These are phyloP conservation scores for Orussus abietinus DNA, from an alignment of 1,140 invertebrate genomes.

Conservation along the genomic window DNA sequence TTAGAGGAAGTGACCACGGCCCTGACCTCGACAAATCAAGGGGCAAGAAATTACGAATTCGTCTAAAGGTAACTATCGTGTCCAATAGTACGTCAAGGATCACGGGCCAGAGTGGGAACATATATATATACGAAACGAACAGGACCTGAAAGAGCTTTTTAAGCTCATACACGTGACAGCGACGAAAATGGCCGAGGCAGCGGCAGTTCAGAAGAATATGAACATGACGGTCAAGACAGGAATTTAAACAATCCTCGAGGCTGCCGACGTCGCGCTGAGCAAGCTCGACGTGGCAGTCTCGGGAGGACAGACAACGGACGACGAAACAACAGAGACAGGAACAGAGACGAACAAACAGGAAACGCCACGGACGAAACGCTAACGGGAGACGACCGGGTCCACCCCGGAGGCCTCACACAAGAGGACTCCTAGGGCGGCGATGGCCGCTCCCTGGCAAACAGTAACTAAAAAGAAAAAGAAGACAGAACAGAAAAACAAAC, in stretches of 20 bases:
- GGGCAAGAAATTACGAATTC: background rate
- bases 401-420: conserved; percentile 9
- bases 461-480: conserved; percentile 4
- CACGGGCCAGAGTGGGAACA: no score
- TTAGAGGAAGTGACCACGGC: no score
- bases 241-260: conserved; percentile 11
- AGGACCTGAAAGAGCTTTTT: conserved; percentile 6
- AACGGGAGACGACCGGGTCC: conserved; percentile 6
- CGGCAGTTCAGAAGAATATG: conserved; percentile 10
- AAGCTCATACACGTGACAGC: conserved; percentile 8
- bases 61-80: background rate
- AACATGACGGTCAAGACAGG: conserved; percentile 10
- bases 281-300: background rate
- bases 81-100: no score
- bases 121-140: no score
- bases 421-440: background rate
- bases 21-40: conserved; percentile 2
- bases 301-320: background rate
- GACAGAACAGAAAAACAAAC: conserved; percentile 4
- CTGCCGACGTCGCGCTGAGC: conserved; percentile 1
- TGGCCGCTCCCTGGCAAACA: conserved; percentile 5
- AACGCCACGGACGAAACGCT: conserved; percentile 8
- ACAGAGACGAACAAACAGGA: conserved; percentile 4
- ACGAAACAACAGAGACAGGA: conserved; percentile 6
- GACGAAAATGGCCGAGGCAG: conserved; percentile 7